A percentile compares a stretch with the other conserved stretches of the same genome.
These are phyloP conservation scores for Chaetura pelagica DNA, from an alignment of 2,113 vertebrate species.

Conservation along the genomic window DNA sequence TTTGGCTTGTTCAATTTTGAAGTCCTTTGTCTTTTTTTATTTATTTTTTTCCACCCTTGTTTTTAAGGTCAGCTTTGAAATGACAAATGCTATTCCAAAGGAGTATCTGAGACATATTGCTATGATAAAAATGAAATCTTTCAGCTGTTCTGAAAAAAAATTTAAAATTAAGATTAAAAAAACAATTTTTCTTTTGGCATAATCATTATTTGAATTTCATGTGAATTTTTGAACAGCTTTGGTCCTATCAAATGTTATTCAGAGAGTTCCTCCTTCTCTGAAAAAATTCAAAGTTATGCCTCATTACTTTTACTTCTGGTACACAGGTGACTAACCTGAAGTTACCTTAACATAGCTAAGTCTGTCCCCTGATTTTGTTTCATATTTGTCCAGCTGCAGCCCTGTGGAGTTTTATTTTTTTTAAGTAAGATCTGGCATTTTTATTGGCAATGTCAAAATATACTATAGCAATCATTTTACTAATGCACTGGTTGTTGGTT, in stretches of 20 bases:
- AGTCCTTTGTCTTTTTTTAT: background rate
- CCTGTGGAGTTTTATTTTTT: background rate
- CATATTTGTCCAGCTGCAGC: background rate
- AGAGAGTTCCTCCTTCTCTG: background rate
- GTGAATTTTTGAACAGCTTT: background rate
- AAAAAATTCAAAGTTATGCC: background rate
- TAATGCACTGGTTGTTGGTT: background rate
- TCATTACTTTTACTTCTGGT: background rate
- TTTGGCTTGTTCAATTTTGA: background rate
- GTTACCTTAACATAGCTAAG: background rate
- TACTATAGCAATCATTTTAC: background rate
- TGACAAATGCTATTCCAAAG: background rate
- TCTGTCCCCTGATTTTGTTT: background rate
- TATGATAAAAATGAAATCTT: background rate
- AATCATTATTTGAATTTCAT: background rate
- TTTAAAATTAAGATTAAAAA: background rate
- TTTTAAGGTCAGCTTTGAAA: background rate
- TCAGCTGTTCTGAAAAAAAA: background rate
- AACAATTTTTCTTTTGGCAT: background rate
- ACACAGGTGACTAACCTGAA: background rate
- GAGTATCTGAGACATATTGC: background rate
- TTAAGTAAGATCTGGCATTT: background rate
- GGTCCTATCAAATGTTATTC: background rate
- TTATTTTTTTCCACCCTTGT: rapidly evolving
- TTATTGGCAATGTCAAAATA: background rate